phyloP scores from a whole-genome alignment of 2,113 vertebrate species.

The Gymnocephalus cernua region DNA sequence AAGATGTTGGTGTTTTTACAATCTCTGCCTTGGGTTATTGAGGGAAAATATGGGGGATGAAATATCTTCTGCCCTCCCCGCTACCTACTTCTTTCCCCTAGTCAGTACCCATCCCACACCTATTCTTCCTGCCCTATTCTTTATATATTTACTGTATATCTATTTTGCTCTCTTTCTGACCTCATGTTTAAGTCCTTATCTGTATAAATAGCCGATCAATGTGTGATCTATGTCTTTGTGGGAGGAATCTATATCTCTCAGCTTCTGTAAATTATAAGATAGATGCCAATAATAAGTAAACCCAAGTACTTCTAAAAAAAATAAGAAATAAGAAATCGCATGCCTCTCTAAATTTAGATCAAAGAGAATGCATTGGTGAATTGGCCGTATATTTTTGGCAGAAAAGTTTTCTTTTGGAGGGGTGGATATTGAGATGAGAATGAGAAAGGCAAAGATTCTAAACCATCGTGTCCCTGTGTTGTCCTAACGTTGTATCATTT shows the following conservation, averaged over 20 bases:
- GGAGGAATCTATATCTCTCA: conserved; percentile 21
- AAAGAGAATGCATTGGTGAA: conserved; percentile 48
- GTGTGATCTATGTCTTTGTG: conserved; percentile 26
- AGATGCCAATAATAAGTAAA: conserved; percentile 17
- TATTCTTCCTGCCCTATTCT: conserved; percentile 46
- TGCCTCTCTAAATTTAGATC: conserved; percentile 61
- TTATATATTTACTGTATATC: conserved; percentile 33
- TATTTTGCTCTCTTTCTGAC: conserved; percentile 43
- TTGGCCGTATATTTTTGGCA: conserved; percentile 41
- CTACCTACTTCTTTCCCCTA: conserved; percentile 41
- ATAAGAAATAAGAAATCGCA: conserved; percentile 27
- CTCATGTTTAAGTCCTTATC: conserved; percentile 24
- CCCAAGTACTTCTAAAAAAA: background rate
- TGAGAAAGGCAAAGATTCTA: conserved; percentile 89
- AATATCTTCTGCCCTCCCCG: conserved; percentile 51
- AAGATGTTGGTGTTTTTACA: conserved; percentile 87
- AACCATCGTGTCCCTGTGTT: conserved; percentile 87
- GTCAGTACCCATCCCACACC: conserved; percentile 42
- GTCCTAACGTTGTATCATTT: conserved; percentile 99
- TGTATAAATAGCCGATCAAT: conserved; percentile 14
- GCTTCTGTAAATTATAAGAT: conserved; percentile 28
- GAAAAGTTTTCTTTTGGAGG: conserved; percentile 31
- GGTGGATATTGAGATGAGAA: conserved; percentile 57
- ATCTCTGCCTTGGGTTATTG: conserved; percentile 85
- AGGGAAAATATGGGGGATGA: conserved; percentile 49